phyloP scores from a whole-genome alignment of 2,888 invertebrate species.

The Acleris holmiana region DNA sequence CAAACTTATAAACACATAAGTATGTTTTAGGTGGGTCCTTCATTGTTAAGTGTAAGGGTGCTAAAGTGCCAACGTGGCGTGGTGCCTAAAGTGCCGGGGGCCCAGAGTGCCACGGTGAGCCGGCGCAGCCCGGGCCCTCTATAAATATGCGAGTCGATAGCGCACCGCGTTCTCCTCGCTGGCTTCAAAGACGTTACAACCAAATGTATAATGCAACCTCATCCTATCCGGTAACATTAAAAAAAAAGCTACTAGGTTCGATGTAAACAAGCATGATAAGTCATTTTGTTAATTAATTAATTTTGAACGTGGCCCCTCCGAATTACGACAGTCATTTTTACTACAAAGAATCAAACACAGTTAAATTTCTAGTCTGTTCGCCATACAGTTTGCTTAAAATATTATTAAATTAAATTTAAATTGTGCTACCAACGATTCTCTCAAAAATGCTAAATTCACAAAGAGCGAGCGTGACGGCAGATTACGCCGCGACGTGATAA shows the following conservation, averaged over 20 bases:
- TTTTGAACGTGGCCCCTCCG: neutral
- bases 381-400: conserved; percentile 13
- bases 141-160: conserved; percentile 68
- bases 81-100: neutral
- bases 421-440: conserved; percentile 31
- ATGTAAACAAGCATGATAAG: too few species aligned
- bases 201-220: conserved; percentile 7
- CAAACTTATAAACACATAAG: too few species aligned
- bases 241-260: too few species aligned
- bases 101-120: neutral
- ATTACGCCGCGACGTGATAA: conserved; percentile 53
- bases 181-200: conserved; percentile 45
- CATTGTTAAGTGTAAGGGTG: neutral
- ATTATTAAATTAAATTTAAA: conserved; percentile 23
- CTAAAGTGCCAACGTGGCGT: neutral
- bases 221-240: neutral
- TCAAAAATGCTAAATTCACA: conserved; percentile 48
- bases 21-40: neutral
- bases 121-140: conserved; percentile 47
- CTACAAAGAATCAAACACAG: neutral
- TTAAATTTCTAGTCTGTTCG: conserved; percentile 1
- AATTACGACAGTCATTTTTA: too few species aligned
- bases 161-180: conserved; percentile 55
- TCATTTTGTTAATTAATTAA: neutral
- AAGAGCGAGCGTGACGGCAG: conserved; percentile 42